Conservation (phyloP, 2,797 vertebrate genomes). For the Gallinago stenura region DNA sequence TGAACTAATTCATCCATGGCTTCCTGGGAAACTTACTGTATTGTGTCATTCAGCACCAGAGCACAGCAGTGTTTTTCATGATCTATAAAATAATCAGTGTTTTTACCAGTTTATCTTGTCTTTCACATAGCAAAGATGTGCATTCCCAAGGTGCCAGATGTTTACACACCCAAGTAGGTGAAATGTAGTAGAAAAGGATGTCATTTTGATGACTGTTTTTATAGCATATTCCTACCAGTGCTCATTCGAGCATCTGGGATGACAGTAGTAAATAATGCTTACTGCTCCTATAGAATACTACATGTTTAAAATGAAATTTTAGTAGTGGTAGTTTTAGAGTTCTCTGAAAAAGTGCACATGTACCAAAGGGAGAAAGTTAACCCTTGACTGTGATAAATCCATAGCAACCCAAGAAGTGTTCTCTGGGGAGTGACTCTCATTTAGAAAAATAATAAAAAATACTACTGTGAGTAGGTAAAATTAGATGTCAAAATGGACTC, state of each 20-base stretch:
- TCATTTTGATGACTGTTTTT: constrained; percentile 55
- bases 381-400: background rate
- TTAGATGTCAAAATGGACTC: background rate
- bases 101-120: background rate
- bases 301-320: constrained; percentile 44
- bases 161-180: constrained; percentile 16
- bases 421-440: background rate
- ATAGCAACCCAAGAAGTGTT: background rate
- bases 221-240: constrained; percentile 15
- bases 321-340: constrained; percentile 7
- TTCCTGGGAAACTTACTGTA: background rate
- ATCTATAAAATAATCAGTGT: background rate
- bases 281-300: background rate
- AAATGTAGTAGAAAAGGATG: constrained; percentile 34
- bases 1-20: background rate
- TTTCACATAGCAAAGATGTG: background rate
- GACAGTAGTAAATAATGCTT: constrained; percentile 60
- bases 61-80: background rate
- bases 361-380: constrained; percentile 10
- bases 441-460: background rate
- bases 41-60: background rate
- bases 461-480: background rate
- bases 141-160: constrained; percentile 43
- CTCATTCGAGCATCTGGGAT: constrained; percentile 13
- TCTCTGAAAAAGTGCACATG: background rate